Conservation (phyloP, 1,140 invertebrate genomes). For the Carposina sasakii region DNA sequence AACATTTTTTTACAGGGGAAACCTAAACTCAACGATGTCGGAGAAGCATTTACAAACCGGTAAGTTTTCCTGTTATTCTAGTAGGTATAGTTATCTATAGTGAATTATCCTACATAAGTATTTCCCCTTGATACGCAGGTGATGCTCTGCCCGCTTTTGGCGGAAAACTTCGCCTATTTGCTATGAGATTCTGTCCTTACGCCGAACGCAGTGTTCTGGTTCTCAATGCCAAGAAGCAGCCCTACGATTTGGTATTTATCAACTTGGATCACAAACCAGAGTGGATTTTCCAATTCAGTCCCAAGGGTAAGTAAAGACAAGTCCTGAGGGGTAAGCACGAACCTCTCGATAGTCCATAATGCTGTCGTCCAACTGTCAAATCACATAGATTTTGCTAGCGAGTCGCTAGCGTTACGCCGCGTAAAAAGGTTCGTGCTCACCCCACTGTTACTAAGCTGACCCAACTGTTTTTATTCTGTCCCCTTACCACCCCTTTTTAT, state of each 20-base stretch:
- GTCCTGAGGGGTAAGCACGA: background rate
- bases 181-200: constrained; percentile 94
- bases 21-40: constrained; percentile 34
- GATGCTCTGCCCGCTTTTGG: constrained; percentile 47
- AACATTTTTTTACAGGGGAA: no score
- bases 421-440: no score
- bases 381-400: no score
- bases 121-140: constrained; percentile 37
- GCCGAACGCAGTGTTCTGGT: constrained; percentile 88
- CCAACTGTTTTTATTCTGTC: no score
- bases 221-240: constrained; percentile 86
- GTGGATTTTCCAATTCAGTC: constrained; percentile 80
- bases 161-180: constrained; percentile 86
- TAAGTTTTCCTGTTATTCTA: constrained; percentile 24
- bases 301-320: constrained; percentile 65
- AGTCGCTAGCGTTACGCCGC: no score
- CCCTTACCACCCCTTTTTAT: no score
- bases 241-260: constrained; percentile 88
- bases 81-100: background rate
- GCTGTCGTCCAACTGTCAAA: no score
- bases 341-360: no score
- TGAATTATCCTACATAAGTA: background rate
- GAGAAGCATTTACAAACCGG: constrained; percentile 66
- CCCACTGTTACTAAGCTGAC: no score
- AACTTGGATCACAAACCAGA: constrained; percentile 89